These are phyloP conservation scores for Venturia canescens DNA, from an alignment of 1,140 invertebrate genomes.

Conservation along the genomic window DNA sequence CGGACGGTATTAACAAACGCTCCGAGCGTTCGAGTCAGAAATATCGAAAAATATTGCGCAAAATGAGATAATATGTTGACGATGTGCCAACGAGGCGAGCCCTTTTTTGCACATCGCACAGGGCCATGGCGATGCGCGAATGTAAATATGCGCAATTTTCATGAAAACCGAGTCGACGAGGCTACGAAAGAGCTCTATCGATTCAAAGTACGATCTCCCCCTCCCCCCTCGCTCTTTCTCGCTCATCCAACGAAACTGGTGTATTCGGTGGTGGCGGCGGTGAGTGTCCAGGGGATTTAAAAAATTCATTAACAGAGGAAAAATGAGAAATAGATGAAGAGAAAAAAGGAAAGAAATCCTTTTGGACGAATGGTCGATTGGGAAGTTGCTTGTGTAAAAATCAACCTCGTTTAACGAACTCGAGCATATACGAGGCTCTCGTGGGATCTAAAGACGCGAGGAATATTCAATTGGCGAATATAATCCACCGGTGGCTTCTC, in stretches of 20 bases:
- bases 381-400: not conserved
- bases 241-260: not conserved
- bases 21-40: no score
- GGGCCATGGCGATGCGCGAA: not conserved
- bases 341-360: not conserved
- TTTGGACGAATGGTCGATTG: not conserved
- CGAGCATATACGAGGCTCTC: not conserved
- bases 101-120: not conserved
- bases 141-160: conserved; percentile 26
- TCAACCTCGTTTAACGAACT: conserved; percentile 23
- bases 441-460: not conserved
- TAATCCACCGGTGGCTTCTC: not conserved
- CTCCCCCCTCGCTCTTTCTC: not conserved
- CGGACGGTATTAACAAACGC: no score
- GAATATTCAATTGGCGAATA: conserved; percentile 18
- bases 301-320: no score
- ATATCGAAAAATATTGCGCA: no score
- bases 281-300: not conserved
- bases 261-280: not conserved
- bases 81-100: not conserved
- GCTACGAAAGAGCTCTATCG: conserved; percentile 4
- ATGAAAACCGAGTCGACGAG: conserved; percentile 13
- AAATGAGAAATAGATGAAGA: not conserved
- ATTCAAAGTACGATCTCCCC: not conserved
- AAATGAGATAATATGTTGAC: not conserved